These are phyloP conservation scores for Drosophila nr. perissopoda DNA, from an alignment of 2,888 invertebrate species.

Conservation along the genomic window DNA sequence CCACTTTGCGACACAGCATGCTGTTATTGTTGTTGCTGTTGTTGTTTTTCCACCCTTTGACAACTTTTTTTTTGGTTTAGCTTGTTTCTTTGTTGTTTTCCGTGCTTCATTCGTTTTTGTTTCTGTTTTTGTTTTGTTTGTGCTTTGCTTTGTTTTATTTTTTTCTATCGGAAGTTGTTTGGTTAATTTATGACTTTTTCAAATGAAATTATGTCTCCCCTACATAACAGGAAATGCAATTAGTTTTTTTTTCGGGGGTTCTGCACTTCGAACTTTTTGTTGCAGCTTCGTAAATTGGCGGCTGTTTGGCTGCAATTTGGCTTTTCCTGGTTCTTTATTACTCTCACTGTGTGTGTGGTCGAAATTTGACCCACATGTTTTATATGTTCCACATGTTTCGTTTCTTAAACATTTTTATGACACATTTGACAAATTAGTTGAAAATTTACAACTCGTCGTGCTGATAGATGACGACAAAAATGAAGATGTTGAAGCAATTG, in stretches of 20 bases:
- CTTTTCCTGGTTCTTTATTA: conserved; percentile 4
- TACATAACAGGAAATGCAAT: conserved; percentile 74
- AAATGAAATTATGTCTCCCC: conserved; percentile 63
- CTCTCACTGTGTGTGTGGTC: conserved; percentile 37
- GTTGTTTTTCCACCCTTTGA: conserved; percentile 56
- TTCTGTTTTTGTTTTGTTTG: conserved; percentile 33
- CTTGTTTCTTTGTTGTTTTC: conserved; percentile 45
- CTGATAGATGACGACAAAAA: conserved; percentile 34
- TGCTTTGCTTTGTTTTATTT: conserved; percentile 42
- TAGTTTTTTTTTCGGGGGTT: conserved; percentile 63
- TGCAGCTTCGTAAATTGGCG: conserved; percentile 51
- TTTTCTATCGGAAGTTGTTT: conserved; percentile 77
- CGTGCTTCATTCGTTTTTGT: conserved; percentile 61
- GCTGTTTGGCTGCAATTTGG: conserved; percentile 22
- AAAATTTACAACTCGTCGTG: conserved; percentile 61
- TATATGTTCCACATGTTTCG: conserved; percentile 24
- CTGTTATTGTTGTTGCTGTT: conserved; percentile 20
- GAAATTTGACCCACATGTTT: conserved; percentile 54
- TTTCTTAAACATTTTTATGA: conserved; percentile 56
- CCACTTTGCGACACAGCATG: conserved; percentile 40
- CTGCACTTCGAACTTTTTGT: conserved; percentile 30
- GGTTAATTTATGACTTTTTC: conserved; percentile 74
- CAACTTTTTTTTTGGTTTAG: conserved; percentile 52
- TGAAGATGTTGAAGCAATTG: conserved; percentile 26
- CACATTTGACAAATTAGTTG: conserved; percentile 76